Base-by-base conservation (phyloP, 2,888 invertebrate species). In the Ophioninae sp. region DNA sequence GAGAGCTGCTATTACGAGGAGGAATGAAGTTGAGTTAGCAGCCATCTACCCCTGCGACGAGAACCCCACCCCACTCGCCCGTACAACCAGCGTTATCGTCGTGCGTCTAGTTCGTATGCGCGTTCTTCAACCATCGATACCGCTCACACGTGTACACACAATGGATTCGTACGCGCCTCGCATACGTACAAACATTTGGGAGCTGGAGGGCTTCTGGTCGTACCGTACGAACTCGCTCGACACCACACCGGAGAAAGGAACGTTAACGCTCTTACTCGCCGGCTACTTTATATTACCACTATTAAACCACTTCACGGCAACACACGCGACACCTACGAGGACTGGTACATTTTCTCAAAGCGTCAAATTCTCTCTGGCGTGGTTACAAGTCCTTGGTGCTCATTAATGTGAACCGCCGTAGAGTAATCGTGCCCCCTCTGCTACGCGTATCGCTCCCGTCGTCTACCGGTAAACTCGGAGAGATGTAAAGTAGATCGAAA, bases 191-290 rank as follows among this genome's bases (percentile, higher is more conserved):
- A 13, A 59, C 69, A 64, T 65, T 13, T 21, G 13, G 30, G 44
- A 74, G 70, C 8, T 30, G 44, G 20, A 64, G 56, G 76, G 44
- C 2, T 30, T 30, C 3, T 69, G 56, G 59, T 41, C 23, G 62
- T 78, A 70, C 68, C 73, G 77, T 72, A 78, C 67, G 78, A 75
- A 69, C 30, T 30, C 75, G 83, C 70, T 83, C 78, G 81, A 83
- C 75, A 78, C 70, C 78, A 67, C 75, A 67, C 59, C 74, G n/a
- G 75, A 84, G 83, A 84, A 81, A 84, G 81, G 78, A 81, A 81
- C 83, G 78, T 84, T 84, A 81, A 84, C 83, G 75, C 81, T 70
- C 61, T 39, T 23, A 50, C 77, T 72, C 61, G 50, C 61, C 78
- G 69, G 81, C 67, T 79, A 81, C 81, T 81, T 84, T 70, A 78